Conservation (phyloP, 1,140 invertebrate species). For the Lethrus apterus region DNA sequence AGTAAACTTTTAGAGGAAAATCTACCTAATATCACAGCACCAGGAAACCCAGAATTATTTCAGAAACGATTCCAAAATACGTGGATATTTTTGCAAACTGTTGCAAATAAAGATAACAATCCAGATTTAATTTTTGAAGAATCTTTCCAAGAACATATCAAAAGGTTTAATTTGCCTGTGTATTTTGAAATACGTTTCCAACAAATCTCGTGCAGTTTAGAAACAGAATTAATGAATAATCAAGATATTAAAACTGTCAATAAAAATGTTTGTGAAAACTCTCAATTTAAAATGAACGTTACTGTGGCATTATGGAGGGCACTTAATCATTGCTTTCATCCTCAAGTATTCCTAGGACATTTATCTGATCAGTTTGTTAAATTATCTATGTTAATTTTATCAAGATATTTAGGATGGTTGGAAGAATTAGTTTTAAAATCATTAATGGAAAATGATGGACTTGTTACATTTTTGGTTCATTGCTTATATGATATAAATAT, state of each 20-base stretch:
- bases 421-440: conserved; percentile 14
- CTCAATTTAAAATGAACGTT: conserved; percentile 22
- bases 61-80: conserved; percentile 76
- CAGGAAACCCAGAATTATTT: conserved; percentile 84
- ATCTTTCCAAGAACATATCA: conserved; percentile 52
- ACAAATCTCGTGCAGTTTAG: conserved; percentile 69
- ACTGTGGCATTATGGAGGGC: conserved; percentile 26
- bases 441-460: background rate
- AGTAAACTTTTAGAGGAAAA: conserved; percentile 68
- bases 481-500: conserved; percentile 28
- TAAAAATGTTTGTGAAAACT: background rate
- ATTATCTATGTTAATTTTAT: conserved; percentile 30
- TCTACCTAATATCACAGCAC: conserved; percentile 77
- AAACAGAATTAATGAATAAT: conserved; percentile 21
- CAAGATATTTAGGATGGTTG: conserved; percentile 30
- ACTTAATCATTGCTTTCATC: conserved; percentile 26
- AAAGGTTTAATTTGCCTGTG: conserved; percentile 88
- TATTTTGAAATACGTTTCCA: conserved; percentile 93
- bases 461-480: conserved; percentile 29
- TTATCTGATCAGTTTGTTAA: conserved; percentile 36
- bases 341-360: conserved; percentile 31
- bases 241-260: background rate
- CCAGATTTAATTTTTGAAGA: conserved; percentile 14
- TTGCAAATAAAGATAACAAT: conserved; percentile 57
- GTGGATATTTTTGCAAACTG: conserved; percentile 66